These are phyloP conservation scores for Gouania willdenowi DNA, from an alignment of 2,797 vertebrate genomes.

Conservation along the genomic window DNA sequence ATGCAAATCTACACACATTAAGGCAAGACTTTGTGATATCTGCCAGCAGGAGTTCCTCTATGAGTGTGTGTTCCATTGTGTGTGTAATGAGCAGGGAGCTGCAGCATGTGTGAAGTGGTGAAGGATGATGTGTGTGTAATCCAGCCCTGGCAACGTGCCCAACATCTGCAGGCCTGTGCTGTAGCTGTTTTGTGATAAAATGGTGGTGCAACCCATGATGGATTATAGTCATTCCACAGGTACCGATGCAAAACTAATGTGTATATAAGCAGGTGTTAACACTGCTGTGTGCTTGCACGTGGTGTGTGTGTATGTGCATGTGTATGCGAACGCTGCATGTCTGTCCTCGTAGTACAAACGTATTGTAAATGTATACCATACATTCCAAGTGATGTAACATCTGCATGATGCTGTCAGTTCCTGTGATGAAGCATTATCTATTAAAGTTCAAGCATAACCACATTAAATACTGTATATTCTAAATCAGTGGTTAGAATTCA, in stretches of 20 bases:
- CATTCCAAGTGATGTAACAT: too few relatives aligned
- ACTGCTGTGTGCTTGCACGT: slow-evolving; percentile 48
- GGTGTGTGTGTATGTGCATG: slow-evolving; percentile 1
- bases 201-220: slow-evolving; percentile 61
- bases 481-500: too few relatives aligned
- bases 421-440: too few relatives aligned
- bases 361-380: too few relatives aligned
- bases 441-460: too few relatives aligned
- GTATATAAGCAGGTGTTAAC: slow-evolving; percentile 74
- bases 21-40: slow-evolving; percentile 6
- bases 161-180: slow-evolving; percentile 66
- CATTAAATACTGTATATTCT: too few relatives aligned
- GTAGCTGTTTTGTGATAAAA: slow-evolving; percentile 45
- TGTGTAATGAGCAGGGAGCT: slow-evolving; percentile 27
- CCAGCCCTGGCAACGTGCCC: slow-evolving; percentile 55
- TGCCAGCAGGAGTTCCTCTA: slow-evolving; percentile 23
- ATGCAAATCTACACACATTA: neutral
- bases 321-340: too few relatives aligned
- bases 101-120: slow-evolving; percentile 42
- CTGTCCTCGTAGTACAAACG: too few relatives aligned
- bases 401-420: too few relatives aligned
- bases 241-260: slow-evolving; percentile 75
- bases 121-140: slow-evolving; percentile 39
- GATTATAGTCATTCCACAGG: slow-evolving; percentile 69
- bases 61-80: slow-evolving; percentile 26